phyloP scores from a whole-genome alignment of 1,140 invertebrate species.

The Euwallacea similis region DNA sequence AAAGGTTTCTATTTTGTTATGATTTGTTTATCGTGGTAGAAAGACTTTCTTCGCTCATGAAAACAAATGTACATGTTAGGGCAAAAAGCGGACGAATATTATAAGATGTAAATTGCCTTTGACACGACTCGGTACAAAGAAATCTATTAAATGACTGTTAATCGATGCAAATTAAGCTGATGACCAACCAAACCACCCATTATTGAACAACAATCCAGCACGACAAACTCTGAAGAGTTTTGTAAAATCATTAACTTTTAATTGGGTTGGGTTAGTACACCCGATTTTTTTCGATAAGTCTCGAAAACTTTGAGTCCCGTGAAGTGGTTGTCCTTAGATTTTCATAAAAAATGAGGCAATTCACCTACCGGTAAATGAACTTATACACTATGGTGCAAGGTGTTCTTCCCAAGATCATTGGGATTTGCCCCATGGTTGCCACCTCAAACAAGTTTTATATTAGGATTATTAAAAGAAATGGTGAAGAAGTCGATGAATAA shows the following conservation, averaged over 20 bases:
- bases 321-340: slow-evolving; percentile 46
- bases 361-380: slow-evolving; percentile 45
- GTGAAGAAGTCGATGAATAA: no score
- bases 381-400: slow-evolving; percentile 29
- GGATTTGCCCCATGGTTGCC: slow-evolving; percentile 16
- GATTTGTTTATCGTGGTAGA: no score
- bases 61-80: neutral
- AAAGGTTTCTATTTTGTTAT: neutral
- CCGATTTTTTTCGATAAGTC: slow-evolving; percentile 16
- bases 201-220: neutral
- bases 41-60: no score
- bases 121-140: no score
- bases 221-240: slow-evolving; percentile 10
- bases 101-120: no score
- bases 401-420: slow-evolving; percentile 17
- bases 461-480: neutral
- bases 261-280: slow-evolving; percentile 33
- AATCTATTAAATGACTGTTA: no score
- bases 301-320: slow-evolving; percentile 14
- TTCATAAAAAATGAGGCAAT: slow-evolving; percentile 46
- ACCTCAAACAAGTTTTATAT: neutral
- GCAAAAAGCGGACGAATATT: no score
- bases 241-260: slow-evolving; percentile 28
- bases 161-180: no score
- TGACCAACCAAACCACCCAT: no score